These are phyloP conservation scores for Echinops telfairi DNA, from an alignment of 2,113 vertebrate genomes.

Conservation along the genomic window DNA sequence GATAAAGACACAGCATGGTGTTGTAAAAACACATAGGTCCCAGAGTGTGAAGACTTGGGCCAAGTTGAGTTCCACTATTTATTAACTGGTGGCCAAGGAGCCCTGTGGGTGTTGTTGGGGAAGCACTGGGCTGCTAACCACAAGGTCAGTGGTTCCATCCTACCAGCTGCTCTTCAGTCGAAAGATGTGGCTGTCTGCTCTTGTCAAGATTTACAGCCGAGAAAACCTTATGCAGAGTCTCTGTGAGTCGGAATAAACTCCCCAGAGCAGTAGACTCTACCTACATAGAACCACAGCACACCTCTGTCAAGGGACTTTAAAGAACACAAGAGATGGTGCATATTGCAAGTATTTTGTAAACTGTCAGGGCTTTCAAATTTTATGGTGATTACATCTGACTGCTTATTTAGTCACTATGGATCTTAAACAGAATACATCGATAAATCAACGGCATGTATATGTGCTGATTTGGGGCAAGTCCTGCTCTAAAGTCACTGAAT, in stretches of 20 bases:
- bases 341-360: slow-evolving; percentile 22
- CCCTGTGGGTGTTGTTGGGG: no score
- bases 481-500: background rate
- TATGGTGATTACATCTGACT: slow-evolving; percentile 4
- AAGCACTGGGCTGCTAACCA: no score
- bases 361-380: background rate
- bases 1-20: background rate
- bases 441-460: background rate
- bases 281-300: no score
- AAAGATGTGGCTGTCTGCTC: no score
- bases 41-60: background rate
- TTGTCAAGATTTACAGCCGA: no score
- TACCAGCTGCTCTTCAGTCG: no score
- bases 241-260: no score
- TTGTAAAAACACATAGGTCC: background rate
- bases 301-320: no score
- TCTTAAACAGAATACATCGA: background rate
- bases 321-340: no score
- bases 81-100: background rate
- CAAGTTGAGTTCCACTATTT: background rate
- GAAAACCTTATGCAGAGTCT: no score
- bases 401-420: slow-evolving; percentile 18
- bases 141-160: no score
- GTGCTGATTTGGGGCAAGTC: slow-evolving; percentile 15
- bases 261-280: no score